Evolutionary conservation across 2,797 vertebrate species (phyloP).

Genomic region (Darevskia mixta): DNA sequence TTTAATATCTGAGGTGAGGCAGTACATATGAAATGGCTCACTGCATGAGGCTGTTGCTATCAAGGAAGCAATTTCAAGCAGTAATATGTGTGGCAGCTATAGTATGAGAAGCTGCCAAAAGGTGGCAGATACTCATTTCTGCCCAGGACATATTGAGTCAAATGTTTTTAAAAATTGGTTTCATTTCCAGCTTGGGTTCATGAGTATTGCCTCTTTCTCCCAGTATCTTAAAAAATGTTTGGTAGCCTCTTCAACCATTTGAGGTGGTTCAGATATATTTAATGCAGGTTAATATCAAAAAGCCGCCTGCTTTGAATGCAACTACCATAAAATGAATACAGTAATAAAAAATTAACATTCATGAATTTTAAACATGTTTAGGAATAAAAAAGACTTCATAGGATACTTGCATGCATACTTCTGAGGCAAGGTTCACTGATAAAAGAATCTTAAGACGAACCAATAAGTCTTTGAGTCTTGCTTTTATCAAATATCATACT

Average conservation of each 20-base stretch:
- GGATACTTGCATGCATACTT: neutral
- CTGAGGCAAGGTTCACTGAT: neutral
- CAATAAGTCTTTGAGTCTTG: neutral
- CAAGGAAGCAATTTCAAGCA: neutral
- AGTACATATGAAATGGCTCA: neutral
- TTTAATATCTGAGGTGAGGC: no score
- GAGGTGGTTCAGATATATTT: neutral
- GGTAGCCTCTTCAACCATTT: neutral
- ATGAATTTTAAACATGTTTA: neutral
- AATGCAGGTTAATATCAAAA: neutral
- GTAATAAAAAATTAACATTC: neutral
- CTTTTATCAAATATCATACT: neutral
- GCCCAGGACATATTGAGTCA: no score
- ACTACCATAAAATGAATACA: neutral
- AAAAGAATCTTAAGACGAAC: neutral
- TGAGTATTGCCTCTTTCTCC: neutral
- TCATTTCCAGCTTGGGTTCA: neutral
- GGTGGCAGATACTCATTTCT: neutral
- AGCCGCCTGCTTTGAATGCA: neutral
- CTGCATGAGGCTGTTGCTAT: neutral
- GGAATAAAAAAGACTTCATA: neutral
- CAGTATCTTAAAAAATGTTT: neutral
- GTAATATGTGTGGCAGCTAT: no score
- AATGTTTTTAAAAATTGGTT: neutral
- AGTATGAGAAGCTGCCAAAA: neutral